phyloP scores from a whole-genome alignment of 2,113 vertebrate species.

The Poecilia latipinna region DNA sequence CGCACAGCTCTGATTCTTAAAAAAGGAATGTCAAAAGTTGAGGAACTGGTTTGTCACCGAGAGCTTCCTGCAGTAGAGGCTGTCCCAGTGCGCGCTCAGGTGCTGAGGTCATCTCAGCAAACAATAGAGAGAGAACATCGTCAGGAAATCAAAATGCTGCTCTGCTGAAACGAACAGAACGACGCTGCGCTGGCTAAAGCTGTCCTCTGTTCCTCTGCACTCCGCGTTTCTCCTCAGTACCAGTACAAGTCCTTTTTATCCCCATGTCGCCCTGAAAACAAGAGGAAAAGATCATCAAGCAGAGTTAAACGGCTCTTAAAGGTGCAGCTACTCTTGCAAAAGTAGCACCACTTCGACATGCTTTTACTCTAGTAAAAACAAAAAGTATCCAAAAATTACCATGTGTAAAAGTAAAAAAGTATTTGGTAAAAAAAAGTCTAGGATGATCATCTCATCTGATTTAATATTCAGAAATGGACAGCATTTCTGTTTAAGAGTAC shows the following conservation, averaged over 20 bases:
- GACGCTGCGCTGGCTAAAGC: slow-evolving; percentile 14
- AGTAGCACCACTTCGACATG: no score
- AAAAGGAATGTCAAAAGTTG: slow-evolving; percentile 27
- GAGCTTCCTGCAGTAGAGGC: slow-evolving; percentile 18
- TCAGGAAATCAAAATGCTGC: slow-evolving; percentile 3
- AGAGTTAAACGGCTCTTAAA: background rate
- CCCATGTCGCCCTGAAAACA: slow-evolving; percentile 50
- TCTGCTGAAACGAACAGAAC: background rate
- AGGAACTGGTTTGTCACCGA: slow-evolving; percentile 71
- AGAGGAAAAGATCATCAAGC: slow-evolving; percentile 21
- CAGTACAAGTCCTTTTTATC: slow-evolving; percentile 81
- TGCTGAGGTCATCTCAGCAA: slow-evolving; percentile 38
- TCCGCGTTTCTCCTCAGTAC: slow-evolving; percentile 62
- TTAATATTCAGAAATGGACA: no score
- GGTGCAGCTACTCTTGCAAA: no score
- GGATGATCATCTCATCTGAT: no score
- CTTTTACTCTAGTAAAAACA: no score
- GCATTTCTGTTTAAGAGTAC: no score
- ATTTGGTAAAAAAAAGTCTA: no score
- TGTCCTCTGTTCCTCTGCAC: background rate
- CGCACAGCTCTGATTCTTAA: background rate
- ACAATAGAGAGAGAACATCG: background rate
- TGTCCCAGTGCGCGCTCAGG: slow-evolving; percentile 34
- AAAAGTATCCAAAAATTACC: no score
- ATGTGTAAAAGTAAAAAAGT: no score